Percentiles rank a stretch among this genome's conserved stretches.
Conservation (phyloP, 2,113 vertebrate genomes). For the Manacus vitellinus region DNA sequence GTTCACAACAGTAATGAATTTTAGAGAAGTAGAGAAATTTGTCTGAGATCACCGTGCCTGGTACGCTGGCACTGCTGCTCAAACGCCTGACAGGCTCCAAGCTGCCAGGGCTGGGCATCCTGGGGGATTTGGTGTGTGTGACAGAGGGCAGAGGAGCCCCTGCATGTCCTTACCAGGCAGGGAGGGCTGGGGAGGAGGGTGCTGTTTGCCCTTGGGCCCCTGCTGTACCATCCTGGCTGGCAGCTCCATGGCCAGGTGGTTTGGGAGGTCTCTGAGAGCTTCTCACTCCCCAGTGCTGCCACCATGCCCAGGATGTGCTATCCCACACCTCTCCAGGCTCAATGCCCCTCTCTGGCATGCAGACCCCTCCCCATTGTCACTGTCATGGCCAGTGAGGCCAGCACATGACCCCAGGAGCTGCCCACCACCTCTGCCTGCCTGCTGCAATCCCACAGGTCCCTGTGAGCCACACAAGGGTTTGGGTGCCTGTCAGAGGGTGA, state of each 20-base stretch:
- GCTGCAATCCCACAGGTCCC: neutral
- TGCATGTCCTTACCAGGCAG: neutral
- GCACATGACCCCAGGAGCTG: neutral
- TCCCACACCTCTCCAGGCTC: neutral
- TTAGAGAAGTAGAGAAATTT: neutral
- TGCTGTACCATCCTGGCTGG: neutral
- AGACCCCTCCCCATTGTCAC: neutral
- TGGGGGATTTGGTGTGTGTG: neutral
- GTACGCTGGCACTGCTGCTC: accelerated
- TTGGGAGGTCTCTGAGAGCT: neutral
- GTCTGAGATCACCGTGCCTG: accelerated
- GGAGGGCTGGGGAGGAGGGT: neutral
- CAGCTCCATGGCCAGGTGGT: neutral
- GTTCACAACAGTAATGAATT: neutral
- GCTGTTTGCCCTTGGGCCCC: neutral
- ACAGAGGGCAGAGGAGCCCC: neutral
- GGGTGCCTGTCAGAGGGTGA: neutral
- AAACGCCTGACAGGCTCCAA: accelerated
- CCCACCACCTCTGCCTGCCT: neutral
- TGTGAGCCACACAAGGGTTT: neutral
- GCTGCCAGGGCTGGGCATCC: neutral
- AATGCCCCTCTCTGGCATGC: neutral
- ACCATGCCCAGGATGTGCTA: accelerated
- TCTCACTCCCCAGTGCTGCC: neutral
- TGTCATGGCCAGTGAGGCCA: accelerated